Base-by-base conservation (phyloP, 1,140 invertebrate species). In the Drosophila truncata region DNA sequence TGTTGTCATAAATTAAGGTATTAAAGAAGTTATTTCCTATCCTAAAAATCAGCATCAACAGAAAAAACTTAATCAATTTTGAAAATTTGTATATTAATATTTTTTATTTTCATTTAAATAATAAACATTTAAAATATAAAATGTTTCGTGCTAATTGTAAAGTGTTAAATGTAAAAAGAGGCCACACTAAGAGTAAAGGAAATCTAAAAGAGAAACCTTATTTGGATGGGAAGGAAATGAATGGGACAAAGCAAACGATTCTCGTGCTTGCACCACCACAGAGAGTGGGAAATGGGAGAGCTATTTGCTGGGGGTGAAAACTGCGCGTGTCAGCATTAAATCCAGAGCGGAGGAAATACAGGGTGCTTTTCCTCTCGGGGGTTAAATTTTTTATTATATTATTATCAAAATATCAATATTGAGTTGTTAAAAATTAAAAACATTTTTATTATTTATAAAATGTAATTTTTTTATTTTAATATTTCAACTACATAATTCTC, bases 311-410 rank as follows among this genome's bases (percentile, higher is more conserved):
- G 76, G 81, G 85, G 82, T 76, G 70, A 44, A 73, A 80, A 75
- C 44, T 91, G 86, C 86, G 79, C 79, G 82, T 85, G 86, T 91
- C 86, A 91, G 82, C 82, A 67, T 23, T 82, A 76, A 55, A 50
- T 39, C 25, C 57, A 59, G 80, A 71, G 49, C 41, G 6, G 5
- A 25, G 8, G 5, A 33, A 46, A 79, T 82, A 87, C 83, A 87
- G 83, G 83, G 83, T 87, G 83, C 3, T 29, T 57, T 8, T 16
- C 11, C 20, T 25, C 6, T 4, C 5, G 13, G 14, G 13, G 18
- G 25, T 47, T 18, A 4, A 2, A 29, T n/a, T 44, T 20, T 9
- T 0, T 2, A 10, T 16, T 16, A 9, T 2, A 16, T 37, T 44
- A 13, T 33, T 16, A 31, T 18, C 18, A 11, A 14, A 11, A 13